Evolutionary conservation across 2,797 vertebrate species (phyloP), one percentile per base, ranked within the genome.

Genomic region (Hafferia zeledoni): DNA sequence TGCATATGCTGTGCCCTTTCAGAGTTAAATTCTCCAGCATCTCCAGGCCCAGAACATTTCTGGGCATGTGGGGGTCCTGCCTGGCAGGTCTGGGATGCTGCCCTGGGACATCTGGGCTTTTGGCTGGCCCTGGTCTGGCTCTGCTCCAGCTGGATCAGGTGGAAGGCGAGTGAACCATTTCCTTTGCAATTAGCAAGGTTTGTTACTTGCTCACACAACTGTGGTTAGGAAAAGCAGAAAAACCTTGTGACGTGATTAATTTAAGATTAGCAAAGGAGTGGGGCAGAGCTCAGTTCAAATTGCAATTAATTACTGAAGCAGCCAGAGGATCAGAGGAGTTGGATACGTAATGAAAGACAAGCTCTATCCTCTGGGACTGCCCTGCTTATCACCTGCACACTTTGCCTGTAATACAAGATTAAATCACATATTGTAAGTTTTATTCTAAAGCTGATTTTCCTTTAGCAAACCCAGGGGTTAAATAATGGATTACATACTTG

Each of bases 211-310:
- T 92, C 43, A 4, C 59, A 61, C 53, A 52, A 65, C 64, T 33
- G 72, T 3, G 6, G 53, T 87, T 61, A 59, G 69, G 44, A 61
- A 25, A 72, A 87, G 57, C 56, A 64, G 87, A 86, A 91, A 87
- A 88, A 81, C 79, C 76, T 96, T 65, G 9, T 17, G n/a, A 81
- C 5, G 15, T 31, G 85, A 91, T 96, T 94, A 95, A 91, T 39
- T 83, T 50, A 65, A 89, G 93, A 94, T 95, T 94, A 94, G 77
- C 33, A 46, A 85, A 85, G 92, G 92, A 95, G 84, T 10, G 6
- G 72, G 79, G 78, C 83, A 91, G 84, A 88, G 79, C 92, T 95
- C 69, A 12, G 61, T 92, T 94, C 91, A 95, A 90, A 90, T 96
- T 89, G 82, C 94, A 67, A 61, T 93, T 94, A 94, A 96, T 96